Evolutionary conservation across 2,113 vertebrate species (phyloP).

Genomic region (Limnothrissa miodon): DNA sequence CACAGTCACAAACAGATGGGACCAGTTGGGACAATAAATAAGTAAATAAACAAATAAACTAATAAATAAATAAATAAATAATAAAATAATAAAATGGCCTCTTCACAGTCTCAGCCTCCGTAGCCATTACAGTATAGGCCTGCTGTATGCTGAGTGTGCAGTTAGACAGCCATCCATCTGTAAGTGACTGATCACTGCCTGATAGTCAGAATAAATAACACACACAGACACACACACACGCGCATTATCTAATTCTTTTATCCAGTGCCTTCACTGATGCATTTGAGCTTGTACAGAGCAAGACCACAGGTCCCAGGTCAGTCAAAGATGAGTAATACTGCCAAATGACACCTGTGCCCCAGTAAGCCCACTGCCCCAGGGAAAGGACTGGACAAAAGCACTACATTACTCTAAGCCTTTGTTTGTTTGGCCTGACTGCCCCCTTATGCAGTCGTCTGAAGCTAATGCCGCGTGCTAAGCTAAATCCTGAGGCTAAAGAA

Average conservation of each 20-base stretch:
- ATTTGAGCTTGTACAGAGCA: background rate
- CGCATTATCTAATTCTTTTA: constrained; percentile 9
- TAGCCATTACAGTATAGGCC: background rate
- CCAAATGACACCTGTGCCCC: background rate
- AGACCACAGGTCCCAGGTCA: background rate
- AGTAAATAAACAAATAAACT: no score
- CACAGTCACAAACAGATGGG: constrained; percentile 41
- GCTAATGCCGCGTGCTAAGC: constrained; percentile 48
- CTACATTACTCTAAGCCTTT: background rate
- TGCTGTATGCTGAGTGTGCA: background rate
- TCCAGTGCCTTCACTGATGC: constrained; percentile 23
- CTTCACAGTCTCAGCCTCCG: background rate
- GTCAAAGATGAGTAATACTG: background rate
- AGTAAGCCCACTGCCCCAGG: background rate
- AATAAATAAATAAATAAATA: no score
- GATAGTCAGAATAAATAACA: constrained; percentile 24
- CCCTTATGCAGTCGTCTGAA: constrained; percentile 56
- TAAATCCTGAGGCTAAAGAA: constrained; percentile 68
- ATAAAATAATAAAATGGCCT: no score
- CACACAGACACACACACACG: constrained; percentile 13
- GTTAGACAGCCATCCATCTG: constrained; percentile 23
- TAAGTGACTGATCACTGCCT: constrained; percentile 21
- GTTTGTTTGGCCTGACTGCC: background rate
- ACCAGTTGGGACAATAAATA: background rate
- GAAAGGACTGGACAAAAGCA: constrained; percentile 18